Conservation (phyloP, 1,140 invertebrate genomes). For the Phortica variegata region DNA sequence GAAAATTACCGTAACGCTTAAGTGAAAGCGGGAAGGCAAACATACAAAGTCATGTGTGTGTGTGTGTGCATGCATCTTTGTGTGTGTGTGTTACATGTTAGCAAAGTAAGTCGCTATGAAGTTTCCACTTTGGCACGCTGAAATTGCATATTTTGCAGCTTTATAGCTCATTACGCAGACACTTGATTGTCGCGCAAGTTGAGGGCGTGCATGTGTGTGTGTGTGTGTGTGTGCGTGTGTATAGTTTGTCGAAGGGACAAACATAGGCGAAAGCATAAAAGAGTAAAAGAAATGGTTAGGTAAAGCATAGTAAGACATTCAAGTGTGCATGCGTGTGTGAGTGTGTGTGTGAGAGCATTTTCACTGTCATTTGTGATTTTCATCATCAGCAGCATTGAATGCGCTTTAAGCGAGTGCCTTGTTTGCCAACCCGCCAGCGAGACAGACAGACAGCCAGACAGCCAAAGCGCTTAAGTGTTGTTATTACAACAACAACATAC, state of each 20-base stretch:
- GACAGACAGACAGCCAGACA: not conserved
- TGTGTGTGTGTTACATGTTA: constrained; percentile 2
- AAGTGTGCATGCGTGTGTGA: too few relatives aligned
- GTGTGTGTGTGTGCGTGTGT: too few relatives aligned
- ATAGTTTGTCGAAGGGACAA: too few relatives aligned
- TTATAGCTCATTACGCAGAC: constrained; percentile 52
- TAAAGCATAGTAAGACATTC: too few relatives aligned
- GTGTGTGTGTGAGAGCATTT: constrained; percentile 6
- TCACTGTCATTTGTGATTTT: constrained; percentile 4
- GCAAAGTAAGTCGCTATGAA: not conserved
- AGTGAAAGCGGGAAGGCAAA: constrained; percentile 42
- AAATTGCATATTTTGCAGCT: constrained; percentile 54
- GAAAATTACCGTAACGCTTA: too few relatives aligned
- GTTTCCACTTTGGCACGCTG: constrained; percentile 37
- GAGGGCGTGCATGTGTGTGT: constrained; percentile 9
- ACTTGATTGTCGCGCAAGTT: constrained; percentile 50
- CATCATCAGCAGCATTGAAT: not conserved
- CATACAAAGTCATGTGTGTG: constrained; percentile 16
- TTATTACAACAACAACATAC: constrained; percentile 24
- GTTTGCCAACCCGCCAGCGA: too few relatives aligned
- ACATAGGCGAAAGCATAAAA: constrained; percentile 1
- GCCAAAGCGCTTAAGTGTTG: constrained; percentile 41
- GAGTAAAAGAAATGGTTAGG: constrained; percentile 6
- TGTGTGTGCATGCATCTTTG: constrained; percentile 1
- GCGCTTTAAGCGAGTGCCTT: not conserved